Evolutionary conservation across 2,113 vertebrate species (phyloP).

Genomic region (Sylvia atricapilla): DNA sequence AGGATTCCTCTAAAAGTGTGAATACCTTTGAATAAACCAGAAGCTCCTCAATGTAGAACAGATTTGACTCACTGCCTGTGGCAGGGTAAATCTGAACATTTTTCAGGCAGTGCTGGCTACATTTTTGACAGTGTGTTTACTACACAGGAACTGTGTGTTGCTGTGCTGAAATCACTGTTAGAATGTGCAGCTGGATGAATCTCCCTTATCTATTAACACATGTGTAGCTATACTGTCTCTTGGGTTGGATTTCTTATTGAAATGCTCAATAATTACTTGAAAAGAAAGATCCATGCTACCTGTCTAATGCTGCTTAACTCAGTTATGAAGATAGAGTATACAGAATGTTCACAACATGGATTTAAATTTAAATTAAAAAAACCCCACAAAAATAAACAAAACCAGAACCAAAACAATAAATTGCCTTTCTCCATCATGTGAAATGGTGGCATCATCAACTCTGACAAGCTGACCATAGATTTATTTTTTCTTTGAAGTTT

Average conservation of each 20-base stretch:
- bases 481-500: background rate
- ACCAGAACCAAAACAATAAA: background rate
- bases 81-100: background rate
- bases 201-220: background rate
- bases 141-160: background rate
- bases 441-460: background rate
- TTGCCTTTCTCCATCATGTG: background rate
- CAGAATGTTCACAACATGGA: background rate
- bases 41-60: background rate
- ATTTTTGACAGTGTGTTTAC: background rate
- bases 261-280: background rate
- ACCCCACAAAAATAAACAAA: background rate
- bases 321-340: background rate
- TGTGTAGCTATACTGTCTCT: background rate
- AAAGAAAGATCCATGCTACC: background rate
- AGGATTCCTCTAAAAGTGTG: background rate
- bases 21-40: background rate
- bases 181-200: background rate
- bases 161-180: background rate
- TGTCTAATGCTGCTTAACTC: background rate
- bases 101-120: background rate
- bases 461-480: background rate
- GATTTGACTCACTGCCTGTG: background rate
- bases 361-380: background rate
- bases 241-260: background rate